These are phyloP conservation scores for Ooceraea biroi DNA, from an alignment of 1,140 invertebrate genomes.

Conservation along the genomic window DNA sequence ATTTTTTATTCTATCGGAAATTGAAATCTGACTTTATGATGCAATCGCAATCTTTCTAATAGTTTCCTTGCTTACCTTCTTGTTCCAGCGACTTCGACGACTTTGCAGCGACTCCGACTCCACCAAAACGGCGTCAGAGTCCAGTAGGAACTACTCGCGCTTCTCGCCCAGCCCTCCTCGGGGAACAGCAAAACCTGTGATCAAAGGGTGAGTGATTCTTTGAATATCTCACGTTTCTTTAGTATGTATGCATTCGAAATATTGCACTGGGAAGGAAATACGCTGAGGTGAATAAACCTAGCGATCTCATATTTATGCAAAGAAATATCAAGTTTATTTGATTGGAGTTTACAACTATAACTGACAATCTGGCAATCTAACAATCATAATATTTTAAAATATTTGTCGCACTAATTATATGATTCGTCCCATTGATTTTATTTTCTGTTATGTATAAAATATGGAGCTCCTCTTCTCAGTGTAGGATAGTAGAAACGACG, in stretches of 20 bases:
- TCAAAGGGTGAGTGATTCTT: conserved; percentile 32
- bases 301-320: background rate
- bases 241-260: background rate
- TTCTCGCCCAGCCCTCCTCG: conserved; percentile 94
- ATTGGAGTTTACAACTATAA: background rate
- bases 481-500: conserved; percentile 32
- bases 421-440: background rate
- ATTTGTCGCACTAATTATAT: conserved; percentile 2
- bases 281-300: background rate
- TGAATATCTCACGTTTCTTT: background rate
- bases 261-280: background rate
- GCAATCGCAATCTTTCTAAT: conserved; percentile 7
- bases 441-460: background rate
- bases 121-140: conserved; percentile 95
- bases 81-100: conserved; percentile 93
- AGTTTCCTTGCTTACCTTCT: conserved; percentile 87
- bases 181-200: conserved; percentile 93
- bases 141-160: conserved; percentile 94
- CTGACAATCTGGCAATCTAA: background rate
- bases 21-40: background rate
- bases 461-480: background rate
- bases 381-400: background rate
- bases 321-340: background rate
- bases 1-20: background rate
- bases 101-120: conserved; percentile 92